Evolutionary conservation across 2,888 invertebrate genomes (phyloP), one percentile per base, ranked within the genome.

Genomic region (Athrips mouffetella): DNA sequence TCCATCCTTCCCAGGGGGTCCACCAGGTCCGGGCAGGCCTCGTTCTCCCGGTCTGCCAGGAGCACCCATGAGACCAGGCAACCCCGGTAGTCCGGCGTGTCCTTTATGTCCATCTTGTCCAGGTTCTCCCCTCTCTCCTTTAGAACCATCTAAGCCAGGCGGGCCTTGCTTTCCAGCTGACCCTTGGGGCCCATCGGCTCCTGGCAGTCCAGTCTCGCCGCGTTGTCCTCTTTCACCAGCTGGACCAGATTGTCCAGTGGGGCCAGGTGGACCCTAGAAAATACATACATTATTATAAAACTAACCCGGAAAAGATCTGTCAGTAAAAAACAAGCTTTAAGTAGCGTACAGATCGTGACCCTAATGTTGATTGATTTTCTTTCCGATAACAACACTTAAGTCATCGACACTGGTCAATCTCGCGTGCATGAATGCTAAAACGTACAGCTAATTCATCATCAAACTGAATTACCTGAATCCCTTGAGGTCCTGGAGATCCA

Each of bases 91-190:
- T n/a, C 96, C 96, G 31, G 94, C 89, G 67, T 96, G 96, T 5
- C 96, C 96, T 72, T 95, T 96, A 2, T 91, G 80, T 16, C 96
- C 96, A 66, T 93, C 92, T 1, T 90, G 85, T 1, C 96, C 96
- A 0, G 82, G 52, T 54, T 92, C 92, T 0, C 91, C 91, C 1
- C 83, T 63, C 47, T 90, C 90, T 21, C 91, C 91, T 50, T 94
- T 94, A 0, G 79, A 67, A 2, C 96, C 97, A 65, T 94, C 93
- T 2, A 91, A 67, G 0, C 97, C 97, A 20, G 92, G 88, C 2
- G 92, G 90, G 1, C 95, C 96, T 45, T 92, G 87, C 75, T 94
- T 94, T 29, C 97, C 97, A 54, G 94, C 80, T 40, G 90, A 90
- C 6, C 97, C 97, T 74, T 91, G 90, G 8, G 91, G 92, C 0